Evolutionary conservation across 2,888 invertebrate genomes (phyloP), one percentile per base, ranked within the genome.

Genomic region (Habroteleia sp.): DNA sequence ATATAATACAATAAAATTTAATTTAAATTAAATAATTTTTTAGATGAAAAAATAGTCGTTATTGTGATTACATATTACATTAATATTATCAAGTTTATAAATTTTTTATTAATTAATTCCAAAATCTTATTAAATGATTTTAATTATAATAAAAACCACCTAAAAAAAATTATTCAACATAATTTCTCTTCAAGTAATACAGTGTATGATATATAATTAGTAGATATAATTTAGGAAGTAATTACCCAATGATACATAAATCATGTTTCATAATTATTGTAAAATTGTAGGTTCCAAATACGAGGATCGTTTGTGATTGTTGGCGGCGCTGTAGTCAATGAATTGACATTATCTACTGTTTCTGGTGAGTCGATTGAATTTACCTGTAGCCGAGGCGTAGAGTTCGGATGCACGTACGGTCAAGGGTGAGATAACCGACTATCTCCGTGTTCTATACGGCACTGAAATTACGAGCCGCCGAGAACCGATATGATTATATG

Each of bases 401-500:
- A 65, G 62, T 56, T 68, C 35, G 56, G 68, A 68, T 68, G 68
- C 74, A 54, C 74, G 56, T 48, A 37, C 62, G 74, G 74, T 74
- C 68, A 74, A 68, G 68, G 74, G 68, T 74, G 68, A 74, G 74
- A 74, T 74, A 74, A 41, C 33, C 50, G 69, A 23, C 63, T 63
- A 52, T 63, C 60, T 44, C 42, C 58, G 58, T 48, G 33, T 50
- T 29, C 60, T 39, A 37, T 50, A 56, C 72, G 48, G 56, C 44
- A 58, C 60, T 58, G 27, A 65, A 73, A 73, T 73, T 73, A 65
- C 65, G 72, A 65, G 74, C 48, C 65, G 66, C 46, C 66, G 56
- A 44, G 63, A 56, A 74, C 74, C 63, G 74, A 74, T 74, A 68
- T 74, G 74, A 74, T 74, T 74, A 72, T 58, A 69, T 23, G 42